Evolutionary conservation across 2,113 vertebrate species (phyloP).

Genomic region (Piprites chloris): DNA sequence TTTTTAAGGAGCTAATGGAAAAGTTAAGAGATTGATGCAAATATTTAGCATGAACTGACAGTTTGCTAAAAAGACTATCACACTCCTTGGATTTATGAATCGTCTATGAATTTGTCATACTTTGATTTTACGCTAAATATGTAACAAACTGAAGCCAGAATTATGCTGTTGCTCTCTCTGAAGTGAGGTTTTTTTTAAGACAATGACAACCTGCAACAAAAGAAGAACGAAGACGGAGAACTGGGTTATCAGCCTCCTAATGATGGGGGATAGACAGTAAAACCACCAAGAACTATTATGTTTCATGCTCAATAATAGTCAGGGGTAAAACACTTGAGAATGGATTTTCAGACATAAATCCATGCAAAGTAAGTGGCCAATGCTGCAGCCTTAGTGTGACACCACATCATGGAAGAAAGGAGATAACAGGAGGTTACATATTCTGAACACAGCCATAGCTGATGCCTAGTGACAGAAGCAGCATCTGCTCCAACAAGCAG

Average conservation of each 20-base stretch:
- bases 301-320: neutral
- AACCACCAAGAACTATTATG: neutral
- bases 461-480: neutral
- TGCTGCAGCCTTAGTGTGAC: neutral
- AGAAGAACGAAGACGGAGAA: neutral
- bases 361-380: neutral
- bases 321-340: neutral
- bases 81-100: neutral
- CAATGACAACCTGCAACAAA: neutral
- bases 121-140: constrained; percentile 12
- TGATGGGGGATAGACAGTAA: neutral
- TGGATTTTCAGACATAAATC: neutral
- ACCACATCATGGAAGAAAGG: neutral
- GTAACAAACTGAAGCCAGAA: neutral
- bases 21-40: constrained; percentile 33
- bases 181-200: neutral
- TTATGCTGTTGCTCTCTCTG: neutral
- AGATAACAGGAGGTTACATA: neutral
- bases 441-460: neutral
- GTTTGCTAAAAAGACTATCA: neutral
- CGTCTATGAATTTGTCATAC: constrained; percentile 17
- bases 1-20: constrained; percentile 40
- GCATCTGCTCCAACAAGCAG: neutral
- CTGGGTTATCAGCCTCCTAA: neutral
- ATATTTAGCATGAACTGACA: constrained; percentile 51